phyloP scores from a whole-genome alignment of 2,113 vertebrate genomes.

The Gulo gulo region DNA sequence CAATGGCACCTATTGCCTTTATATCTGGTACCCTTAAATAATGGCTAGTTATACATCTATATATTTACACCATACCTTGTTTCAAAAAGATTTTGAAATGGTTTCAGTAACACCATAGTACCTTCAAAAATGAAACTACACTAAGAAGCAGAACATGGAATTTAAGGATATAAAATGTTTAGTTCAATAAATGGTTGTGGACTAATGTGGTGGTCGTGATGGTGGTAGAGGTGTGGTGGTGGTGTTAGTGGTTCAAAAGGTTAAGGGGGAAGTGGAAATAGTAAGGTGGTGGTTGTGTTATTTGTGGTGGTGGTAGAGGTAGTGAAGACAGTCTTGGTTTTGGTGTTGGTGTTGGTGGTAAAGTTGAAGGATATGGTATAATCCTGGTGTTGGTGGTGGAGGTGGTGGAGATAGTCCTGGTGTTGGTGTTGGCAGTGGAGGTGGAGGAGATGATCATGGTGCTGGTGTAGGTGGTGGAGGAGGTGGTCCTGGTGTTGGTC shows the following conservation, averaged over 20 bases:
- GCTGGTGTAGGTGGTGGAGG: background rate
- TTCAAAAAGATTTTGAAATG: background rate
- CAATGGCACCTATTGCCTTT: background rate
- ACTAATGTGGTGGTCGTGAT: background rate
- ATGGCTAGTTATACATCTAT: background rate
- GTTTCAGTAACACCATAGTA: background rate
- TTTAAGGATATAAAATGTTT: background rate
- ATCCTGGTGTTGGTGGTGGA: background rate
- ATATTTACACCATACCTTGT: background rate
- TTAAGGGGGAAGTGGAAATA: no score
- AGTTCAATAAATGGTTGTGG: background rate
- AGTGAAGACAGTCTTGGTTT: background rate
- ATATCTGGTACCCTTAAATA: background rate
- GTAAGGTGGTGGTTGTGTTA: background rate
- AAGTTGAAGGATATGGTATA: background rate
- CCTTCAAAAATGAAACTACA: background rate
- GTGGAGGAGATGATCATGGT: background rate
- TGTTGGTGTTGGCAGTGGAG: background rate
- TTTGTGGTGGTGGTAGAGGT: background rate
- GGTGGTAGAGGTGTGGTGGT: background rate
- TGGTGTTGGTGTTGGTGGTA: no score
- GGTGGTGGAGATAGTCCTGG: background rate
- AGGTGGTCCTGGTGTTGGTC: background rate
- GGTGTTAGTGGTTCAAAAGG: background rate
- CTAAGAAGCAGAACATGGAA: background rate